Percentiles rank a stretch among this genome's conserved stretches.
Evolutionary conservation across 2,888 invertebrate species (phyloP).

Genomic region (Eretmocerus hayati): DNA sequence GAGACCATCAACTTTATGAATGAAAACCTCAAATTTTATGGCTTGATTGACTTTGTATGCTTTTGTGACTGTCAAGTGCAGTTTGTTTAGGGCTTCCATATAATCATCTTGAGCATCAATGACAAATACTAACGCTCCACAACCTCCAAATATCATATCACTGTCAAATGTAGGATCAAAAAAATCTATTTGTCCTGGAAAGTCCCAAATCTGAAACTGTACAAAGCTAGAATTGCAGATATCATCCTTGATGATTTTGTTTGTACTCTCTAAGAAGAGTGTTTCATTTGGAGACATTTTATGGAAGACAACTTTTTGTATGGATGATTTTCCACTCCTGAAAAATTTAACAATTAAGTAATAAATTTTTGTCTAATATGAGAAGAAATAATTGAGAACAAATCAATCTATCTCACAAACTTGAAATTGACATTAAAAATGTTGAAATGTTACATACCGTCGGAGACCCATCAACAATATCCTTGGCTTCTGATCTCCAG

Average conservation of each 20-base stretch:
- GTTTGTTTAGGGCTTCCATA: slow-evolving; percentile 86
- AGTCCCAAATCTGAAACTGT: slow-evolving; percentile 99
- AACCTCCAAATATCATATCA: slow-evolving; percentile 93
- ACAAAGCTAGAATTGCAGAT: slow-evolving; percentile 97
- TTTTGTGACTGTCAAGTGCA: slow-evolving; percentile 88
- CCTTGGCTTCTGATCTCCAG: slow-evolving; percentile 79
- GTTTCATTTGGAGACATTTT: slow-evolving; percentile 99
- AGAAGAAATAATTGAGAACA: too few relatives aligned
- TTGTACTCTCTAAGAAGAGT: slow-evolving; percentile 94
- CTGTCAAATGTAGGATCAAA: slow-evolving; percentile 95
- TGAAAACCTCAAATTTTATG: slow-evolving; percentile 97
- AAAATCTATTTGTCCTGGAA: slow-evolving; percentile 98
- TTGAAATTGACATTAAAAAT: not conserved
- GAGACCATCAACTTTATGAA: slow-evolving; percentile 98
- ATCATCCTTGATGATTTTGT: slow-evolving; percentile 97
- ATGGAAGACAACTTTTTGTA: slow-evolving; percentile 99
- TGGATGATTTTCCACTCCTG: slow-evolving; percentile 98
- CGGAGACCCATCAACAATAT: slow-evolving; percentile 92
- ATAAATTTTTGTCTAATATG: too few relatives aligned
- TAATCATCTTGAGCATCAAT: slow-evolving; percentile 99
- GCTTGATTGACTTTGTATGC: slow-evolving; percentile 92
- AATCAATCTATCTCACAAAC: not conserved
- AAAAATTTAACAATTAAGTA: slow-evolving; percentile 31
- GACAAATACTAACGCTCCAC: slow-evolving; percentile 96
- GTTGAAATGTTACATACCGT: slow-evolving; percentile 52